phyloP scores from a whole-genome alignment of 1,140 invertebrate genomes.

The Odontomachus brunneus region DNA sequence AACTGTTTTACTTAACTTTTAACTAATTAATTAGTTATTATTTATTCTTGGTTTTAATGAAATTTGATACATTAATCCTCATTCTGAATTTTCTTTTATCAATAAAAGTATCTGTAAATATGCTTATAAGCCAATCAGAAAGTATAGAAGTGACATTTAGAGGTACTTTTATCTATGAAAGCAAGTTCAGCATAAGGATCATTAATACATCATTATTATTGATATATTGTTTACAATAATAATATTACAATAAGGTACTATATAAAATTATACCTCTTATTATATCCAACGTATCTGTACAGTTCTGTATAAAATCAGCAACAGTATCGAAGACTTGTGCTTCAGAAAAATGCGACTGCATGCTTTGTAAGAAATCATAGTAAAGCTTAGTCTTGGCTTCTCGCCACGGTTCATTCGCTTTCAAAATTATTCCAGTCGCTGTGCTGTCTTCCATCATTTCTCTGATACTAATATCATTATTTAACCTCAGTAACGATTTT shows the following conservation, averaged over 20 bases:
- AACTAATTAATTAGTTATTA: too few species aligned
- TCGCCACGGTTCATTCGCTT: slow-evolving; percentile 84
- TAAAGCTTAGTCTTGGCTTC: slow-evolving; percentile 86
- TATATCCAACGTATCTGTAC: slow-evolving; percentile 85
- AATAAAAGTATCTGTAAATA: too few species aligned
- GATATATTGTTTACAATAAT: neutral
- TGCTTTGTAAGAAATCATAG: slow-evolving; percentile 87
- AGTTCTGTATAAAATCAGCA: slow-evolving; percentile 86
- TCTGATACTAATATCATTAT: slow-evolving; percentile 76
- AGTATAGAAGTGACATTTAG: too few species aligned
- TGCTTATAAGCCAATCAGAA: too few species aligned
- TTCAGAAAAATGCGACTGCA: slow-evolving; percentile 85
- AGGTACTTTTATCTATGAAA: too few species aligned
- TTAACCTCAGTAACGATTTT: slow-evolving; percentile 75
- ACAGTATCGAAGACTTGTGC: slow-evolving; percentile 87
- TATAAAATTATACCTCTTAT: slow-evolving; percentile 80
- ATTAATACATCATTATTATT: too few species aligned
- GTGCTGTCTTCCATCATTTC: slow-evolving; percentile 83
- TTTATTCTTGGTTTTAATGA: too few species aligned
- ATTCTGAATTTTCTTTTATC: too few species aligned
- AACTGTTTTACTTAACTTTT: too few species aligned
- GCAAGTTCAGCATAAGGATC: too few species aligned
- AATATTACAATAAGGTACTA: neutral
- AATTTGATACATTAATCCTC: neutral
- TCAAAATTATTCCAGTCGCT: slow-evolving; percentile 84